Conservation (phyloP, 2,113 vertebrate genomes). For the Addax nasomaculatus region DNA sequence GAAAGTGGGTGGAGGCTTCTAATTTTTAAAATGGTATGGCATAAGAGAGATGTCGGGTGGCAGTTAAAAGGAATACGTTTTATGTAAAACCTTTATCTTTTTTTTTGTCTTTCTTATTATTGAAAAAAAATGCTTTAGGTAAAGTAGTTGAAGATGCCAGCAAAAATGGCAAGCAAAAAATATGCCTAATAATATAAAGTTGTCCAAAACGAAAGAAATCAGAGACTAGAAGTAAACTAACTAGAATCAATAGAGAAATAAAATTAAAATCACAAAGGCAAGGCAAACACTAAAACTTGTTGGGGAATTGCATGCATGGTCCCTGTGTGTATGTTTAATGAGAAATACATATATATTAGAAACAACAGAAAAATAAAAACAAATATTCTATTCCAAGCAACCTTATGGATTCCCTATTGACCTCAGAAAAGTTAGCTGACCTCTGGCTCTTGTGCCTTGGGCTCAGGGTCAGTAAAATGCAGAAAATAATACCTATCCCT, state of each 20-base stretch:
- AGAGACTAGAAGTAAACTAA: neutral
- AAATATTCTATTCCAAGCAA: neutral
- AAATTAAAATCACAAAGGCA: neutral
- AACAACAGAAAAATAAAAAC: neutral
- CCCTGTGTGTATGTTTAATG: neutral
- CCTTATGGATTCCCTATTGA: neutral
- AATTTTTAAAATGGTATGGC: neutral
- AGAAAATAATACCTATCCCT: neutral
- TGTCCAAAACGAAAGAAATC: neutral
- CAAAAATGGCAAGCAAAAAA: neutral
- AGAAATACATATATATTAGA: neutral
- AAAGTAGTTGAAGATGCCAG: neutral
- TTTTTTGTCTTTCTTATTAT: neutral
- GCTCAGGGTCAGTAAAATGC: constrained; percentile 18
- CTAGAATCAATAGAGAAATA: neutral
- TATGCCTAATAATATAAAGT: neutral
- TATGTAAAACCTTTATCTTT: neutral
- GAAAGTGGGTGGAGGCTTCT: neutral
- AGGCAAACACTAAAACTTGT: neutral
- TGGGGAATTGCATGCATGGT: neutral
- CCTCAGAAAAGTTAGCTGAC: constrained; percentile 18
- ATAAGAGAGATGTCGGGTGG: neutral
- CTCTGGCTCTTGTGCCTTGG: neutral
- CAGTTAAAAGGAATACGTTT: neutral
- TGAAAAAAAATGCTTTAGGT: neutral